Base-by-base conservation (phyloP, 2,113 vertebrate genomes). In the Gymnarchus niloticus region DNA sequence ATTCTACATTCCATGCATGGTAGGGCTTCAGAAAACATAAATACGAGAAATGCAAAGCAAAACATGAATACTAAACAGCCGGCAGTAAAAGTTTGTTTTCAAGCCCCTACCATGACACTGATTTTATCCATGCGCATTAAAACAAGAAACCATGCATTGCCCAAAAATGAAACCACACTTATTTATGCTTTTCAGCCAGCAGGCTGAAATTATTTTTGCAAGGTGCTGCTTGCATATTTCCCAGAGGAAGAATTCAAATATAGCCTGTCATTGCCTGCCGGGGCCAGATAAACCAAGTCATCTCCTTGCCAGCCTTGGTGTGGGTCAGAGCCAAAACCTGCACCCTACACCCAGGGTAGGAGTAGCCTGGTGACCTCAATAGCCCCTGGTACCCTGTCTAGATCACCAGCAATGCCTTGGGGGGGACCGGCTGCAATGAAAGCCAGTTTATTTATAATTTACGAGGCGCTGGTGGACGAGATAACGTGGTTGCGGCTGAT, bases 381-480 rank as follows among this genome's bases (percentile, higher is more conserved):
- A 88, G 86, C 61, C 85, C 83, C 80, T 23, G 59, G 86, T 87
- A 48, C 49, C 85, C 56, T 81, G 69, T 84, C 87, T 10, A 85
- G 78, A 80, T 88, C 88, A 57, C 84, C 88, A 85, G 87, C 89
- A 88, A 69, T 87, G 86, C 89, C 88, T 65, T 10, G 77, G 89
- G 86, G 86, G 87, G 88, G 92, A 89, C 92, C 90, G 46, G 87
- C 90, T 86, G 87, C 89, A 91, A 91, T 91, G 88, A 90, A 87
- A 87, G 89, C 87, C 91, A 89, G 92, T 90, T 93, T 91, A 94
- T 94, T 93, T 91, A 90, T 90, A 92, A 93, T 92, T 91, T 91
- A 88, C 87, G 87, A 85, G 52, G 48, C n/a, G 85, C 59, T 59
- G 82, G 81, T 87, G 90, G 90, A 87, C 88, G 86, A 87, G 87